Evolutionary conservation across 2,797 vertebrate genomes (phyloP).

Genomic region (Hemitrygon akajei): DNA sequence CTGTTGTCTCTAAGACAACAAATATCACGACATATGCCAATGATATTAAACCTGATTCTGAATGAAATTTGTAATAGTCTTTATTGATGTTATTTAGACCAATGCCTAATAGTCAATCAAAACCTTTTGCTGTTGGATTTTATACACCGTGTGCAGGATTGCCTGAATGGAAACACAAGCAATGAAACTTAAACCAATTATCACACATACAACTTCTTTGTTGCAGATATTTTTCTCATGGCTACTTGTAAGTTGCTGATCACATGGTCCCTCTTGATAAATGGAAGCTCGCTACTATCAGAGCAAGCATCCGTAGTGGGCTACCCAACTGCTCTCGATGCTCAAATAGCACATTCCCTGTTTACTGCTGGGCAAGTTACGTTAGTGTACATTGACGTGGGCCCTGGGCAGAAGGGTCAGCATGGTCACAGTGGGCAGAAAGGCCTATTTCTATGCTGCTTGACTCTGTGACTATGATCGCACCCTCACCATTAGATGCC

Average conservation of each 20-base stretch:
- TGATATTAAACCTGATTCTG: too few species aligned
- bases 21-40: too few species aligned
- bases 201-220: not conserved
- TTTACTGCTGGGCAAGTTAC: not conserved
- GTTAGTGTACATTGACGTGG: not conserved
- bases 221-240: not conserved
- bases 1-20: too few species aligned
- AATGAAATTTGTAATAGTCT: too few species aligned
- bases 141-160: not conserved
- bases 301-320: not conserved
- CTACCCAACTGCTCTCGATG: not conserved
- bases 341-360: not conserved
- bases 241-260: not conserved
- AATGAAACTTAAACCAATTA: not conserved
- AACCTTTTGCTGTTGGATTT: not conserved
- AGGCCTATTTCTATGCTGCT: too few species aligned
- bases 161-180: not conserved
- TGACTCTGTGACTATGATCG: not conserved
- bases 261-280: not conserved
- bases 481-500: not conserved
- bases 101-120: not conserved
- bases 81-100: too few species aligned
- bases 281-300: not conserved
- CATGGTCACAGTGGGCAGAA: too few species aligned
- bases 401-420: too few species aligned